These are phyloP conservation scores for Caenorhabditis uteleia DNA, from an alignment of 2,888 invertebrate genomes.

Conservation along the genomic window DNA sequence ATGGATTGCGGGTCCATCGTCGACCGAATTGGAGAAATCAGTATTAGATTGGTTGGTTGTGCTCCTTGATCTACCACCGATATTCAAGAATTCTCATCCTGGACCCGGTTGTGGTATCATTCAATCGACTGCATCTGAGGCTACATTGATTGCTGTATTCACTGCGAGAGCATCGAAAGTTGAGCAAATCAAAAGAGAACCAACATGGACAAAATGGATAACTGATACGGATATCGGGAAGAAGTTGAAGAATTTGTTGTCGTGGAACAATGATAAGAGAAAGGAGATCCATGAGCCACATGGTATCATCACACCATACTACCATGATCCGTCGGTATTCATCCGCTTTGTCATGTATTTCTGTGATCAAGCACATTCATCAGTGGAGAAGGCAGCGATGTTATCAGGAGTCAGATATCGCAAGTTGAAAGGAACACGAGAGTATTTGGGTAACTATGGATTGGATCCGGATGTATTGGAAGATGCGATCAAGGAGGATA, in stretches of 20 bases:
- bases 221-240: constrained; percentile 28
- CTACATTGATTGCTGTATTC: constrained; percentile 82
- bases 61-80: constrained; percentile 68
- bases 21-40: constrained; percentile 72
- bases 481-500: constrained; percentile 73
- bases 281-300: constrained; percentile 11
- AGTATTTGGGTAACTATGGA: constrained; percentile 74
- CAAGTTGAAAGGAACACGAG: constrained; percentile 75
- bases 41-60: constrained; percentile 70
- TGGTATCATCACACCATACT: constrained; percentile 41
- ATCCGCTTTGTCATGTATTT: constrained; percentile 72
- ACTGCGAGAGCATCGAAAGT: constrained; percentile 70
- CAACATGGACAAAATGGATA: constrained; percentile 27
- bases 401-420: constrained; percentile 82
- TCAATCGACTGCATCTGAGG: constrained; percentile 86
- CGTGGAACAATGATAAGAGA: constrained; percentile 14
- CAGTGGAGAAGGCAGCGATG: constrained; percentile 81
- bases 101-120: constrained; percentile 68
- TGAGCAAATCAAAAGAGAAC: constrained; percentile 31
- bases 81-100: constrained; percentile 52
- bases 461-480: constrained; percentile 78
- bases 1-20: constrained; percentile 71
- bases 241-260: constrained; percentile 28
- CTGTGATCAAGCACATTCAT: constrained; percentile 80
- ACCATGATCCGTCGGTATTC: constrained; percentile 63